Conservation (phyloP, 1,140 invertebrate species). For the Holcopasites calliopsidis region DNA sequence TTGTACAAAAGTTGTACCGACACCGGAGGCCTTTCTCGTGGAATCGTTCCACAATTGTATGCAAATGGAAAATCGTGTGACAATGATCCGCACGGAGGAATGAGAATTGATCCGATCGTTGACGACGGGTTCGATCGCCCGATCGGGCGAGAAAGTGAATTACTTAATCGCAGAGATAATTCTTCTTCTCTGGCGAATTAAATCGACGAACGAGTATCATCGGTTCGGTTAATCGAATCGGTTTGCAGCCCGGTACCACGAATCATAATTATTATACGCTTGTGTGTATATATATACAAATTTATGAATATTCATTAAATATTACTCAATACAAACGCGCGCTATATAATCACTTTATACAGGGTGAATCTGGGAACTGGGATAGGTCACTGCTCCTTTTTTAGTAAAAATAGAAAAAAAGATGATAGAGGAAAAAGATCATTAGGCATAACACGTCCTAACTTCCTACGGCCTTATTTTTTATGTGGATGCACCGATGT, state of each 20-base stretch:
- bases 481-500: too few relatives aligned
- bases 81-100: too few relatives aligned
- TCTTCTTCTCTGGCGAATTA: too few relatives aligned
- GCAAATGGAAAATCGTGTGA: background rate
- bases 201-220: background rate
- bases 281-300: slow-evolving; percentile 56
- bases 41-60: background rate
- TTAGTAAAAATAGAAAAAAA: too few relatives aligned
- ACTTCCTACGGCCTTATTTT: too few relatives aligned
- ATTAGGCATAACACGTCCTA: too few relatives aligned
- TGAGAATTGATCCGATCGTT: too few relatives aligned
- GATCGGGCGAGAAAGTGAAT: background rate
- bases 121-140: slow-evolving; percentile 8
- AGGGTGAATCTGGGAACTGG: too few relatives aligned
- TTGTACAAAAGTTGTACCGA: slow-evolving; percentile 9
- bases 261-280: slow-evolving; percentile 41
- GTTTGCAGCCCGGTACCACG: slow-evolving; percentile 27
- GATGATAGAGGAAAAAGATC: too few relatives aligned
- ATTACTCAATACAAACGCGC: slow-evolving; percentile 57
- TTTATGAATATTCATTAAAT: slow-evolving; percentile 54
- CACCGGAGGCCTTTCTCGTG: slow-evolving; percentile 11
- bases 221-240: slow-evolving; percentile 54
- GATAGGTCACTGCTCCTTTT: too few relatives aligned
- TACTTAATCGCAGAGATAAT: background rate
- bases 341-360: too few relatives aligned